These are phyloP conservation scores for Eulemur mongoz DNA, from an alignment of 2,797 vertebrate species.

Conservation along the genomic window DNA sequence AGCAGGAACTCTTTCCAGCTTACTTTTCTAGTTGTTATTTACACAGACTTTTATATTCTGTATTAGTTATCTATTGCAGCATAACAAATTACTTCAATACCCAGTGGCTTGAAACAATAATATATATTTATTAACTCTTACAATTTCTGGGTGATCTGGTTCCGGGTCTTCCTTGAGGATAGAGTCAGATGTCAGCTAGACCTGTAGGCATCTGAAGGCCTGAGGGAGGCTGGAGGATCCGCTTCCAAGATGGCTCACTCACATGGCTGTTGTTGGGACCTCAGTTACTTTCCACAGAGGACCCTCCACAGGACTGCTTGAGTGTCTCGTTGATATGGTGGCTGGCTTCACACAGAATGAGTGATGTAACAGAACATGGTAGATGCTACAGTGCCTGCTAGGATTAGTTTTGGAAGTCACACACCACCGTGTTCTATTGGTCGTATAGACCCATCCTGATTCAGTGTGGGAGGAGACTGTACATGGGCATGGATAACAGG, in stretches of 20 bases:
- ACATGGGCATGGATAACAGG: background rate
- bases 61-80: background rate
- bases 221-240: background rate
- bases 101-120: background rate
- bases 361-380: background rate
- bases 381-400: background rate
- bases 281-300: background rate
- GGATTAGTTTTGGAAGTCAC: background rate
- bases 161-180: background rate
- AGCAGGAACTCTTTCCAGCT: background rate
- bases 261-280: background rate
- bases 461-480: background rate
- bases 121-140: background rate
- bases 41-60: background rate
- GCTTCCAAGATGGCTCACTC: background rate
- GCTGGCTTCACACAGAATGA: background rate
- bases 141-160: background rate
- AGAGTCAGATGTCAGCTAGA: background rate
- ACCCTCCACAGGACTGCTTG: background rate
- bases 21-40: conserved; percentile 18
- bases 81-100: background rate
- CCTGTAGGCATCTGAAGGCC: background rate
- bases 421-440: background rate
- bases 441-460: background rate
- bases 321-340: background rate